Evolutionary conservation across 2,113 vertebrate species (phyloP), one percentile per base, ranked within the genome.

Genomic region (Dascyllus trimaculatus): DNA sequence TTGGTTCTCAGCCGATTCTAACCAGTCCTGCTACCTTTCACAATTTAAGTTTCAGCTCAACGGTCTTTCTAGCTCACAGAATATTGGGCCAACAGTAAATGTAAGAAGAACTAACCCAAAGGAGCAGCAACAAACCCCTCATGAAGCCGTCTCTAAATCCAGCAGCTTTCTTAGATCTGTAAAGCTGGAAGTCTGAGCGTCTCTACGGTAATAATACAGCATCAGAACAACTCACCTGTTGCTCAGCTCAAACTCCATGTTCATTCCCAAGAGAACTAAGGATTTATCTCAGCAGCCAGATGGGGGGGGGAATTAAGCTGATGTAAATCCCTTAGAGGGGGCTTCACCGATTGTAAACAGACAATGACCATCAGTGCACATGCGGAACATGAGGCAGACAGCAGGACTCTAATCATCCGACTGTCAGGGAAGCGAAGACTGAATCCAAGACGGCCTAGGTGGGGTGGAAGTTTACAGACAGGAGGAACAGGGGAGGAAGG

Each of bases 171-270:
- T 18, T 25, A 11, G 1, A 32, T 80, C 48, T 22, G 13, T 66
- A 4, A 11, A 26, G n/a, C 29, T 75, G 5, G 13, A 38, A 48
- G 65, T 64, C 8, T 11, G 24, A 70, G 11, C 26, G 11, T 56
- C 2, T 21, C 5, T 45, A 26, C 29, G 5, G 9, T 35, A 13
- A 17, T 22, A 75, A 68, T 56, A 62, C 75, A 49, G 9, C 21
- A 53, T 40, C 70, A 25, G 51, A 62, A 59, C 40, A 48, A 43
- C 71, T 82, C 75, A 91, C 89, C 87, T 91, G 87, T 81, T 81
- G 80, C 70, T 76, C 51, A 43, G 69, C 21, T 71, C 71, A 19
- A 53, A 24, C 56, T 49, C 11, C 43, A 52, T 68, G 64, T 35
- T 77, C 24, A 58, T 40, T 61, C 46, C 22, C 0, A 1, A 10